phyloP scores from a whole-genome alignment of 1,140 invertebrate genomes.

The Heliconius himera region DNA sequence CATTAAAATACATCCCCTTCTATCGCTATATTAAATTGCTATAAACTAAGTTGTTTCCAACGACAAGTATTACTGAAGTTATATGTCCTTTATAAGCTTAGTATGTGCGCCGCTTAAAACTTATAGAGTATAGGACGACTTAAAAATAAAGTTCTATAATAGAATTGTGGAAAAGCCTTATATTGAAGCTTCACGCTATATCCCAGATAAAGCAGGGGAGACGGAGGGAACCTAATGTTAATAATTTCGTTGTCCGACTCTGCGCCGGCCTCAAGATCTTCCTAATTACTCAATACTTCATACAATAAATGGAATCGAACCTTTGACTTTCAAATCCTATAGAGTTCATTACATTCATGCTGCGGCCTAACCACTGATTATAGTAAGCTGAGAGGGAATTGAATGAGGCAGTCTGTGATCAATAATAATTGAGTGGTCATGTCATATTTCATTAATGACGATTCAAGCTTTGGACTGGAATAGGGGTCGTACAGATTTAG shows the following conservation, averaged over 20 bases:
- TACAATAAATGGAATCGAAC: not conserved
- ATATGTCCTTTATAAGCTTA: not conserved
- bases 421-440: conserved; percentile 20
- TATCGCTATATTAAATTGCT: no score
- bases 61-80: not conserved
- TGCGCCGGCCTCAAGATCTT: not conserved
- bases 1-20: no score
- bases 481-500: not conserved
- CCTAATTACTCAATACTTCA: no score
- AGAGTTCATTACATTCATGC: no score
- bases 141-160: not conserved
- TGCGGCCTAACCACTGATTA: not conserved
- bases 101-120: conserved; percentile 8
- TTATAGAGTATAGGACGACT: not conserved
- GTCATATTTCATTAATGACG: conserved; percentile 17
- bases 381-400: not conserved
- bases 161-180: not conserved
- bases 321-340: not conserved
- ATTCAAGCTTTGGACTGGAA: conserved; percentile 18
- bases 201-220: no score
- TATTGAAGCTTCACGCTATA: not conserved
- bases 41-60: not conserved
- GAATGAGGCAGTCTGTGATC: conserved; percentile 13
- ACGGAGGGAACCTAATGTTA: no score
- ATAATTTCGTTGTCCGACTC: no score